These are phyloP conservation scores for Sebastes nivosus DNA, from an alignment of 2,797 vertebrate genomes.

Conservation along the genomic window DNA sequence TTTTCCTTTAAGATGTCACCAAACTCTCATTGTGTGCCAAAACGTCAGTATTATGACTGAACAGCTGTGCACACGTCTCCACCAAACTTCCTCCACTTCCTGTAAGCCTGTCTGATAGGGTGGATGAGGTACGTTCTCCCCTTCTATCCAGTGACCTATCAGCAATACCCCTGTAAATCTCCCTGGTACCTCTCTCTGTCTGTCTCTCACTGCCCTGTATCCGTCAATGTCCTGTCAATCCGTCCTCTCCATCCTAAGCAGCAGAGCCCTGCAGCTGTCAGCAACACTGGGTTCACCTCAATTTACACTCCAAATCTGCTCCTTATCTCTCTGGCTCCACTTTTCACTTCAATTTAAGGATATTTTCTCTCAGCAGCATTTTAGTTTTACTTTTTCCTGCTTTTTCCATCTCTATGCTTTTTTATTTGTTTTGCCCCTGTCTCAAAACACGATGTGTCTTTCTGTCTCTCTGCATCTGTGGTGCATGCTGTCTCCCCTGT, in stretches of 20 bases:
- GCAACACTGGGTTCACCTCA: slow-evolving; percentile 19
- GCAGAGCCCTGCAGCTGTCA: slow-evolving; percentile 51
- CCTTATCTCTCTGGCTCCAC: slow-evolving; percentile 36
- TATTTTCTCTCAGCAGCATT: slow-evolving; percentile 22
- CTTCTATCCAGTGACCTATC: slow-evolving; percentile 32
- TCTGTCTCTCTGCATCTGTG: slow-evolving; percentile 23
- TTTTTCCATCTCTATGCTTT: slow-evolving; percentile 4
- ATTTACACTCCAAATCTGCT: slow-evolving; percentile 43
- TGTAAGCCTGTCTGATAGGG: slow-evolving; percentile 22
- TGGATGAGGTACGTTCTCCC: slow-evolving; percentile 10
- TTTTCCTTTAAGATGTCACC: not conserved
- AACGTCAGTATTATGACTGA: not conserved
- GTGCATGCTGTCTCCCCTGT: slow-evolving; percentile 3
- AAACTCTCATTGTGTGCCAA: not conserved
- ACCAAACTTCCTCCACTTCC: slow-evolving; percentile 6
- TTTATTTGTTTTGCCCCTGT: slow-evolving; percentile 18
- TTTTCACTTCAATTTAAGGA: slow-evolving; percentile 23
- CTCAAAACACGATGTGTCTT: slow-evolving; percentile 19
- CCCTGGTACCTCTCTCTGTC: slow-evolving; percentile 2
- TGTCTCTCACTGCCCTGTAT: slow-evolving; percentile 9
- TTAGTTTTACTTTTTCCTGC: slow-evolving; percentile 11
- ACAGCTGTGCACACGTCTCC: not conserved
- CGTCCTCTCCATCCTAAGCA: slow-evolving; percentile 24
- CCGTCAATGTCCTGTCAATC: slow-evolving; percentile 15
- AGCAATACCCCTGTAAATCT: slow-evolving; percentile 34